A percentile compares a stretch with the other conserved stretches of the same genome.
phyloP scores from a whole-genome alignment of 2,113 vertebrate species.

The Cyprinus carpio region DNA sequence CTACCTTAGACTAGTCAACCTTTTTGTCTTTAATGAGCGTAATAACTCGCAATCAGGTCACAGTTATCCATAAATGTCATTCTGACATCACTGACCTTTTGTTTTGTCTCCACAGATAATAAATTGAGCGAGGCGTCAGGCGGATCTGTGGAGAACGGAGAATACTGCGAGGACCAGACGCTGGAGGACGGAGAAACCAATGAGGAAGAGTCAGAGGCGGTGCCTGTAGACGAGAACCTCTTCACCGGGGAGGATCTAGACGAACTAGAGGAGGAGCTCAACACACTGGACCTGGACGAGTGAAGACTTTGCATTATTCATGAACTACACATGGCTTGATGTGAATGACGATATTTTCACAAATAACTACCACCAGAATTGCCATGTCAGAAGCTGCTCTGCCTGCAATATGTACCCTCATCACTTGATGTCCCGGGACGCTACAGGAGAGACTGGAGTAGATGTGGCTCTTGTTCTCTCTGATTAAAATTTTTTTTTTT shows the following conservation, averaged over 20 bases:
- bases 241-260: constrained; percentile 98
- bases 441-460: constrained; percentile 25
- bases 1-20: neutral
- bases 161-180: constrained; percentile 60
- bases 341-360: constrained; percentile 46
- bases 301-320: constrained; percentile 70
- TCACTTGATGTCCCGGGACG: neutral
- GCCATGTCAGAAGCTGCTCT: constrained; percentile 12
- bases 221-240: constrained; percentile 97
- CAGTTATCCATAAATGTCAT: too few relatives aligned
- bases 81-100: neutral
- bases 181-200: constrained; percentile 68
- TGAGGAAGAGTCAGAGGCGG: constrained; percentile 77
- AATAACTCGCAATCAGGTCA: neutral
- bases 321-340: constrained; percentile 54
- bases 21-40: neutral
- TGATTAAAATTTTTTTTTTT: neutral
- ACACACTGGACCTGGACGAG: constrained; percentile 92
- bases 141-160: constrained; percentile 71
- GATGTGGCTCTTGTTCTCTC: constrained; percentile 14
- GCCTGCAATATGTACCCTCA: constrained; percentile 28
- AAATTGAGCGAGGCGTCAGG: constrained; percentile 93
- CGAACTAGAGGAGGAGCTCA: constrained; percentile 95
- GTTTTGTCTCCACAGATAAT: constrained; percentile 75
- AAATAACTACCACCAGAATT: constrained; percentile 33